A percentile compares a stretch with the other conserved stretches of the same genome.
phyloP scores from a whole-genome alignment of 2,797 vertebrate species.

The Parotocinclus haroldoi region DNA sequence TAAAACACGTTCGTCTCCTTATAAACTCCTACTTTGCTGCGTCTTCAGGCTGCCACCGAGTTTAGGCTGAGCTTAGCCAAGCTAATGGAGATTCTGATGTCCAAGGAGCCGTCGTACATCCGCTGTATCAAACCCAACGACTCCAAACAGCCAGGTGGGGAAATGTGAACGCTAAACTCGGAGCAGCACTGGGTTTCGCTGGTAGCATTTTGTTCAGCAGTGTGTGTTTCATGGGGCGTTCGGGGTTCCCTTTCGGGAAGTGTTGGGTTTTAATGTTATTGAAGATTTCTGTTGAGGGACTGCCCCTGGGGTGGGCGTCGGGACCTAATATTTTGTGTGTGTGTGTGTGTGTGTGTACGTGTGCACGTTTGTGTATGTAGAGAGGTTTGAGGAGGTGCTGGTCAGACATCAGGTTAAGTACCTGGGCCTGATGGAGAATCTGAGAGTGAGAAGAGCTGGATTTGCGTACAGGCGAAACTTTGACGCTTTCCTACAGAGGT shows the following conservation, averaged over 20 bases:
- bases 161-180: no score
- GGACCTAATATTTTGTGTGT: slow-evolving; percentile 10
- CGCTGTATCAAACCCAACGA: slow-evolving; percentile 98
- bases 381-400: slow-evolving; percentile 90
- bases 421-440: slow-evolving; percentile 94
- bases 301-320: no score
- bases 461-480: slow-evolving; percentile 94
- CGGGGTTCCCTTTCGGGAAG: no score
- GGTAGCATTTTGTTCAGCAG: no score
- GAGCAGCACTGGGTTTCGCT: no score
- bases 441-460: slow-evolving; percentile 90
- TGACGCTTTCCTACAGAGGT: slow-evolving; percentile 93
- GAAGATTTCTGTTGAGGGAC: no score
- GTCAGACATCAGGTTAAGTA: slow-evolving; percentile 97
- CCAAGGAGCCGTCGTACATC: slow-evolving; percentile 93
- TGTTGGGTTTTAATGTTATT: no score
- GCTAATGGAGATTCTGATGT: slow-evolving; percentile 94
- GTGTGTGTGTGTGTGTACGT: slow-evolving; percentile 9
- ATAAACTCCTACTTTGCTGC: not conserved
- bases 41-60: slow-evolving; percentile 84
- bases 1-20: not conserved
- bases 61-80: slow-evolving; percentile 94
- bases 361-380: no score
- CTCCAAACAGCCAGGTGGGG: slow-evolving; percentile 86
- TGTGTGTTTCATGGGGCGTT: no score